These are phyloP conservation scores for Atherix ibis DNA, from an alignment of 2,888 invertebrate genomes.

Conservation along the genomic window DNA sequence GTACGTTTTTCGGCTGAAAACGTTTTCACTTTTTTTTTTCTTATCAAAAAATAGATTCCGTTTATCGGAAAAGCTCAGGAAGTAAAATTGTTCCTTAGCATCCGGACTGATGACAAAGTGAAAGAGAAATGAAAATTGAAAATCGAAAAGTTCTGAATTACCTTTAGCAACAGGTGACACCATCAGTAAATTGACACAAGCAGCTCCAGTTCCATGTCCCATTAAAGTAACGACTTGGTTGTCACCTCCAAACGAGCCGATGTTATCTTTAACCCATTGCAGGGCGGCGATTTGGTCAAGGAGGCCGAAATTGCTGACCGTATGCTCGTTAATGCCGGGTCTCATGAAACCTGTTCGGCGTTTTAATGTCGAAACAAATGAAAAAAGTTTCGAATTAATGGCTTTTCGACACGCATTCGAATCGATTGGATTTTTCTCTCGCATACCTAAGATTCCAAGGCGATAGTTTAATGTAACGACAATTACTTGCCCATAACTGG, in stretches of 20 bases:
- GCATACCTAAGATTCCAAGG: conserved; percentile 64
- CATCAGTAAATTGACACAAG: conserved; percentile 84
- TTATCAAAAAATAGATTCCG: too few species aligned
- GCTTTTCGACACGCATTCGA: not conserved
- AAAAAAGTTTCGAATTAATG: not conserved
- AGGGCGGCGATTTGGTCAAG: conserved; percentile 89
- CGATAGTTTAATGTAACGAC: conserved; percentile 75
- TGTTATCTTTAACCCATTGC: conserved; percentile 89
- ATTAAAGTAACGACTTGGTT: conserved; percentile 73
- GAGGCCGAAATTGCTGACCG: conserved; percentile 79
- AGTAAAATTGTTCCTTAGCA: too few species aligned
- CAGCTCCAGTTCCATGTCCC: conserved; percentile 92
- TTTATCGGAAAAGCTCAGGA: too few species aligned
- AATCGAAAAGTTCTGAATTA: conserved; percentile 25
- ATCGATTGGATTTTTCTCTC: not conserved
- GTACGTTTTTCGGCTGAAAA: too few species aligned
- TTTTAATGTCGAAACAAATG: not conserved
- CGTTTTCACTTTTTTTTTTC: too few species aligned
- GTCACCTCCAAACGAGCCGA: conserved; percentile 82
- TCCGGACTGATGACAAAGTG: too few species aligned
- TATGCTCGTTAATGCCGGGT: conserved; percentile 55
- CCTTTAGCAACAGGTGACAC: conserved; percentile 72
- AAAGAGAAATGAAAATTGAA: too few species aligned
- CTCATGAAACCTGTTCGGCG: conserved; percentile 48
- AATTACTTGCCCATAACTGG: conserved; percentile 79